phyloP scores from a whole-genome alignment of 2,797 vertebrate species.

The Sebastolobus alascanus region DNA sequence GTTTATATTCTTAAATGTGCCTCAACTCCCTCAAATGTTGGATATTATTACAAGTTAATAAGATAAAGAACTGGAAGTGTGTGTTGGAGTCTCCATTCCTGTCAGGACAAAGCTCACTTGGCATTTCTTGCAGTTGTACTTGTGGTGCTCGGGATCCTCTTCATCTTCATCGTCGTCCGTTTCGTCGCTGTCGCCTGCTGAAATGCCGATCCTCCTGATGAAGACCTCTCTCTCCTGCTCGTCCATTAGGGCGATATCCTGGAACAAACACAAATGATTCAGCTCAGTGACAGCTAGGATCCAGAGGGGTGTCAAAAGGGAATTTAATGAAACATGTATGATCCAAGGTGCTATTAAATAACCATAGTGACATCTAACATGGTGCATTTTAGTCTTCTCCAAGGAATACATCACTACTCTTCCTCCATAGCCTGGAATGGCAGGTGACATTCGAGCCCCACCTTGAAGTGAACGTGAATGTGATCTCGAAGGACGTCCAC shows the following conservation, averaged over 20 bases:
- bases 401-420: no score
- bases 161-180: constrained; percentile 91
- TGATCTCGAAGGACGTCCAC: constrained; percentile 98
- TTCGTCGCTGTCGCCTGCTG: constrained; percentile 92
- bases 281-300: neutral
- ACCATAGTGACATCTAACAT: no score
- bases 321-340: no score
- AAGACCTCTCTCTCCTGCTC: constrained; percentile 96
- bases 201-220: constrained; percentile 97
- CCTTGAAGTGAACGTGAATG: constrained; percentile 99
- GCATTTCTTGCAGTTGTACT: constrained; percentile 99
- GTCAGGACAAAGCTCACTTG: constrained; percentile 84
- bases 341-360: no score
- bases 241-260: constrained; percentile 99
- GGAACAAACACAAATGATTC: constrained; percentile 8
- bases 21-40: neutral
- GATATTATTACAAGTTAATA: neutral
- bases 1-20: neutral
- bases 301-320: neutral
- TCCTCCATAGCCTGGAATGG: no score
- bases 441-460: constrained; percentile 58
- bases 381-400: no score
- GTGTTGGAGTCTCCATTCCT: rapidly evolving
- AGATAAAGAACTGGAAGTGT: neutral
- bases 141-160: constrained; percentile 92